These are phyloP conservation scores for Poeciliopsis presidionis DNA, from an alignment of 2,797 vertebrate genomes.

Conservation along the genomic window DNA sequence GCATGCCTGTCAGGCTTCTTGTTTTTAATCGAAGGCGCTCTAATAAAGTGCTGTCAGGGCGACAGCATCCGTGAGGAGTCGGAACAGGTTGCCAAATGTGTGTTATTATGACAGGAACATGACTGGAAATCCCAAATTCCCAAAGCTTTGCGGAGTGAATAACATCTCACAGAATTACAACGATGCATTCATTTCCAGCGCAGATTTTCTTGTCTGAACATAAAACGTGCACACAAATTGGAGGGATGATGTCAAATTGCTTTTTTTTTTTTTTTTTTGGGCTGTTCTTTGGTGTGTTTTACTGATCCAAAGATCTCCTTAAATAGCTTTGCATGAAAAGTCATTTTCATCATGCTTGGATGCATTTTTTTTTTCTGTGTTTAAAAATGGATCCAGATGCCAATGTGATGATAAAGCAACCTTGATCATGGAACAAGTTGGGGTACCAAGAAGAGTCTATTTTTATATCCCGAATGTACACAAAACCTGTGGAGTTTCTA, in stretches of 20 bases:
- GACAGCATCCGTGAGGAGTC: slow-evolving; percentile 30
- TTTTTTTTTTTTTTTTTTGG: neutral
- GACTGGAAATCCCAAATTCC: slow-evolving; percentile 34
- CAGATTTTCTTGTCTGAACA: neutral
- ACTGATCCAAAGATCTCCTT: neutral
- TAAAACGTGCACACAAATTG: neutral
- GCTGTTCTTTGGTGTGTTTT: no score
- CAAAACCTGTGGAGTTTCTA: neutral
- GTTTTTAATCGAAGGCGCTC: slow-evolving; percentile 24
- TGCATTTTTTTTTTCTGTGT: neutral
- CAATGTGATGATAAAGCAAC: no score
- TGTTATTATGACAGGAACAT: slow-evolving; percentile 21
- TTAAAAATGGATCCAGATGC: neutral
- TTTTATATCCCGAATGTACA: neutral
- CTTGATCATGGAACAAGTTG: neutral
- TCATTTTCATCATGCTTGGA: neutral
- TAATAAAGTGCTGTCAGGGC: slow-evolving; percentile 45
- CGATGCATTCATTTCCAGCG: neutral
- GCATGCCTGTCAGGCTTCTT: slow-evolving; percentile 40
- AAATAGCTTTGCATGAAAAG: neutral
- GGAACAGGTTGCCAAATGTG: slow-evolving; percentile 54
- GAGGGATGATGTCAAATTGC: neutral
- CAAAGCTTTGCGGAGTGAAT: slow-evolving; percentile 25
- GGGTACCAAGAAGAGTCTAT: neutral
- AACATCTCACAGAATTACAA: neutral